Evolutionary conservation across 2,797 vertebrate species (phyloP).

Genomic region (Lates japonicus): DNA sequence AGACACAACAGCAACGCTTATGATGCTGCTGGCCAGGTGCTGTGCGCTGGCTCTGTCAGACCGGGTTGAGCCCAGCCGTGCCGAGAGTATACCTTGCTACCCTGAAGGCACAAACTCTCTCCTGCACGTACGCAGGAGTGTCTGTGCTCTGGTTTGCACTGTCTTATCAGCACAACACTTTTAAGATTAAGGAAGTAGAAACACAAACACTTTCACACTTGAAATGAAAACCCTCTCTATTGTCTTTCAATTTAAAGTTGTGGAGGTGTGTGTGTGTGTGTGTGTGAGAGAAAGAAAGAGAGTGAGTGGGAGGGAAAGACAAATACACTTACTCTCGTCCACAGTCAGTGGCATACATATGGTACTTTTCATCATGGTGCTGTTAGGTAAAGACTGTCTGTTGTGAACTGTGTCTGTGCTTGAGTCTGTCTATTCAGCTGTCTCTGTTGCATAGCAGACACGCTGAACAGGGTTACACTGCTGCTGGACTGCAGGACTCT

Average conservation of each 20-base stretch:
- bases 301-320: slow-evolving; percentile 55
- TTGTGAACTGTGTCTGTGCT: slow-evolving; percentile 28
- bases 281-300: slow-evolving; percentile 22
- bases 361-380: slow-evolving; percentile 94
- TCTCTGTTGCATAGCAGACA: slow-evolving; percentile 58
- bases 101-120: too few relatives aligned
- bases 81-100: slow-evolving; percentile 24
- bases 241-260: slow-evolving; percentile 30
- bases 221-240: slow-evolving; percentile 23
- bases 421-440: slow-evolving; percentile 59
- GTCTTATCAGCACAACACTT: slow-evolving; percentile 65
- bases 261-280: slow-evolving; percentile 6
- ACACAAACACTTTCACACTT: slow-evolving; percentile 22
- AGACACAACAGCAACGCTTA: slow-evolving; percentile 31
- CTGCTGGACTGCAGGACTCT: slow-evolving; percentile 59
- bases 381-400: slow-evolving; percentile 25
- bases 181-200: slow-evolving; percentile 55
- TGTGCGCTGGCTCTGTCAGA: slow-evolving; percentile 25
- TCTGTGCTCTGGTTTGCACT: slow-evolving; percentile 40
- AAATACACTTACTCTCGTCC: slow-evolving; percentile 91
- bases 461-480: slow-evolving; percentile 38
- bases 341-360: slow-evolving; percentile 96
- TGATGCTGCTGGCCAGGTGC: slow-evolving; percentile 59
- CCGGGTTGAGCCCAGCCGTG: slow-evolving; percentile 15
- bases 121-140: too few relatives aligned